Base-by-base conservation (phyloP, 2,888 invertebrate genomes). In the Noctua pronuba region DNA sequence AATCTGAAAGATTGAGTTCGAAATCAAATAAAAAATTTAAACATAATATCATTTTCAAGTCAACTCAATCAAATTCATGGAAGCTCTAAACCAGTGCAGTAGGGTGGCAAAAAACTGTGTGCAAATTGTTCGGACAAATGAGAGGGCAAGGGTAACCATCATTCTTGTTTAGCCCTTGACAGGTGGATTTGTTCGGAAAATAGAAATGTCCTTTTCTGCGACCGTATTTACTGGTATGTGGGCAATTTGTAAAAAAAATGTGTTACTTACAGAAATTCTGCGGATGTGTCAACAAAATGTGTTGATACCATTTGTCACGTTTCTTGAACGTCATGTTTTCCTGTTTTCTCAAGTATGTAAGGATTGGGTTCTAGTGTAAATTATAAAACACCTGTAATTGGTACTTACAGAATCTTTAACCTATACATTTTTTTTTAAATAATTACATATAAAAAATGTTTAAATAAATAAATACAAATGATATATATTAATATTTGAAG, bases 131-230 rank as follows among this genome's bases (percentile, higher is more conserved):
- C 52, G 79, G 85, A 89, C 82, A 89, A 88, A 85, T 84, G 78
- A 83, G 84, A 74, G 73, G 73, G 77, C 69, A 77, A 83, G 83
- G 89, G 88, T 84, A 65, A 86, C 82, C 84, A 90, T 89, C 88
- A 87, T 85, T 90, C 88, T 88, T 89, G 75, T 90, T 90, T 88
- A 88, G 79, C 70, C 71, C 62, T 62, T 81, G 90, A 88, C 88
- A 90, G 84, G 87, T 88, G 86, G 87, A 82, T 85, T 85, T 82
- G 68, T 75, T 74, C 35, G 58, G 67, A 80, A 88, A 88, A 88
- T 88, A 82, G 73, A 84, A 85, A 80, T 73, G 82, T 82, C 71
- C 77, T 52, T 78, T 72, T 69, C 55, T 31, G 31, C 58, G 58
- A 58, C 60, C 38, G 46, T 52, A 77, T 84, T 79, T 80, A 78